Conservation (phyloP, 2,888 invertebrate species). For the Machimus rusticus region DNA sequence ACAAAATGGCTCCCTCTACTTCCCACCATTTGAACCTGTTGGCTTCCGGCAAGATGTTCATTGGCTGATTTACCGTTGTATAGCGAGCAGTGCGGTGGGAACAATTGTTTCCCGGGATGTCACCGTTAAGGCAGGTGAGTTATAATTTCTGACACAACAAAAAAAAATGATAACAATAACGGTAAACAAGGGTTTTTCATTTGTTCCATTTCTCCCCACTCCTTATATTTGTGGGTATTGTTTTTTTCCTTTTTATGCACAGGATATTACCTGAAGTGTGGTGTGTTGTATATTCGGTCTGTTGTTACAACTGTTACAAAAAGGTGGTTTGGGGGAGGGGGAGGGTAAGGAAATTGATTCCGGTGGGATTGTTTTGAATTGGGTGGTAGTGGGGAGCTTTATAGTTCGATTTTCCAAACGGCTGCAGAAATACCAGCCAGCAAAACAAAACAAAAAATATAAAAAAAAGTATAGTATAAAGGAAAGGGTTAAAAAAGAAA, state of each 20-base stretch:
- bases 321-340: background rate
- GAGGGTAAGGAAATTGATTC: background rate
- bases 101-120: conserved; percentile 66
- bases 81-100: conserved; percentile 65
- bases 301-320: background rate
- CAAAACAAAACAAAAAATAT: background rate
- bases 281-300: background rate
- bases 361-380: background rate
- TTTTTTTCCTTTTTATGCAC: background rate
- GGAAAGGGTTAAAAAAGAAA: background rate
- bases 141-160: background rate
- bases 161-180: background rate
- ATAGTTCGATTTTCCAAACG: background rate
- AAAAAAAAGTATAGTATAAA: no score
- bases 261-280: background rate
- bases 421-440: background rate
- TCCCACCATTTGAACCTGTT: conserved; percentile 67
- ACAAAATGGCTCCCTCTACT: conserved; percentile 66
- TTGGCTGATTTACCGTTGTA: conserved; percentile 66
- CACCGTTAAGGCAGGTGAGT: conserved; percentile 65
- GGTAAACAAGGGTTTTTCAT: background rate
- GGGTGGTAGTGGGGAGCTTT: background rate
- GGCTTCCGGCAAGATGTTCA: conserved; percentile 68
- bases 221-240: background rate
- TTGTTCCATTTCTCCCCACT: background rate